Conservation (phyloP, 2,113 vertebrate genomes). For the Zosterops lateralis region DNA sequence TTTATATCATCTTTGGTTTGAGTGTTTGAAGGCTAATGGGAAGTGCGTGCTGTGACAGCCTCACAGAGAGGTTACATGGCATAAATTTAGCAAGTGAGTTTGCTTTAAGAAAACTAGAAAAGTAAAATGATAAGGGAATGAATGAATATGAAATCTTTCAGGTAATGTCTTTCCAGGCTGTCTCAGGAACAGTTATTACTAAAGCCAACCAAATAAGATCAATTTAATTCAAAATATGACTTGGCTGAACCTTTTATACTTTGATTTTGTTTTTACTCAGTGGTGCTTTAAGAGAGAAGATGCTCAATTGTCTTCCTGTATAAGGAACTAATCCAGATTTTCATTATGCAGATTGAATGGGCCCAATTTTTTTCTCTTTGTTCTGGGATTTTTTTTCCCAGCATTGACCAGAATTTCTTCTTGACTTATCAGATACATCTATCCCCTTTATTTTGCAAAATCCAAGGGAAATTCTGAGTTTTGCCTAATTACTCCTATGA, state of each 20-base stretch:
- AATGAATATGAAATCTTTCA: neutral
- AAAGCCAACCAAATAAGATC: neutral
- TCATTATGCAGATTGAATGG: neutral
- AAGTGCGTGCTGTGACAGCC: neutral
- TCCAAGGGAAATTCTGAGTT: neutral
- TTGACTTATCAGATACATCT: neutral
- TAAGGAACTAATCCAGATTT: constrained; percentile 12
- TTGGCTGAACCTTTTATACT: neutral
- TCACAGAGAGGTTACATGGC: neutral
- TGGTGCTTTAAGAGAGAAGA: neutral
- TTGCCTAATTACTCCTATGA: neutral
- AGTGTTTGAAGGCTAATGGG: neutral
- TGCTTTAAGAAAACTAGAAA: neutral
- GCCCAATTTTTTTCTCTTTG: constrained; percentile 1
- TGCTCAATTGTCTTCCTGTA: neutral
- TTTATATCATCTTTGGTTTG: neutral
- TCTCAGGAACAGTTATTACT: neutral
- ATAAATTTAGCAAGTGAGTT: neutral
- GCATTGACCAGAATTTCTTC: neutral
- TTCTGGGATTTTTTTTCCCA: neutral
- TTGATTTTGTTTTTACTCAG: neutral
- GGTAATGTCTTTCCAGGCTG: neutral
- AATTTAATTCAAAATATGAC: constrained; percentile 12
- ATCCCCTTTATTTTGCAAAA: neutral
- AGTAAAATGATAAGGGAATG: neutral